Evolutionary conservation across 2,113 vertebrate genomes (phyloP).

Genomic region (Eublepharis macularius): DNA sequence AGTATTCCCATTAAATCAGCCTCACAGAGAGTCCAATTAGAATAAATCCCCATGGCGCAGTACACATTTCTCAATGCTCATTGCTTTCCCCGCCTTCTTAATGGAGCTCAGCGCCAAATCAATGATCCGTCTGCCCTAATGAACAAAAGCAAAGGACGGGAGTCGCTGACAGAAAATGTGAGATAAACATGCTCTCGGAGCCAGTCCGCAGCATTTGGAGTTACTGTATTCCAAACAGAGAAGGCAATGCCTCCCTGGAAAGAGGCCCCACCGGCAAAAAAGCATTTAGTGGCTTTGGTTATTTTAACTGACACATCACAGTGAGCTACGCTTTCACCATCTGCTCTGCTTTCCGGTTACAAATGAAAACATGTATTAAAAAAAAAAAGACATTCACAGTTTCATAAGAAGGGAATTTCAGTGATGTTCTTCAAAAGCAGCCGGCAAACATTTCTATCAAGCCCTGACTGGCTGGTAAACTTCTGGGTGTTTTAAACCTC

Average conservation of each 20-base stretch:
- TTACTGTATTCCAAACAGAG: constrained; percentile 24
- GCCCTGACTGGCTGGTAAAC: neutral
- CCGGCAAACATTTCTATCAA: constrained; percentile 24
- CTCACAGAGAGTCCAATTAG: constrained; percentile 62
- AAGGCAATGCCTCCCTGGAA: neutral
- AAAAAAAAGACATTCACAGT: constrained; percentile 27
- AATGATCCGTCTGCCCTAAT: constrained; percentile 33
- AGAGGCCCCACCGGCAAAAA: neutral
- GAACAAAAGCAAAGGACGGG: constrained; percentile 14
- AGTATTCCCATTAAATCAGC: constrained; percentile 33
- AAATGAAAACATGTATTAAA: constrained; percentile 39
- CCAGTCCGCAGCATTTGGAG: constrained; percentile 21
- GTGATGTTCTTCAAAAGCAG: constrained; percentile 9
- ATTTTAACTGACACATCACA: constrained; percentile 69
- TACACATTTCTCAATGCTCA: constrained; percentile 48
- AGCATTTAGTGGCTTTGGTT: constrained; percentile 54
- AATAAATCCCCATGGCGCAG: constrained; percentile 47
- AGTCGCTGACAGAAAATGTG: constrained; percentile 38
- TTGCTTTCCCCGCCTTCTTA: constrained; percentile 35
- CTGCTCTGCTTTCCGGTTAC: constrained; percentile 65
- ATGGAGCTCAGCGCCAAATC: constrained; percentile 33
- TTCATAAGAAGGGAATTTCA: constrained; percentile 54
- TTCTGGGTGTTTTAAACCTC: neutral
- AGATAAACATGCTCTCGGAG: constrained; percentile 23
- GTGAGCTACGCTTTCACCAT: constrained; percentile 64